Evolutionary conservation across 1,140 invertebrate species (phyloP).

Genomic region (Drosophila nebulosa): DNA sequence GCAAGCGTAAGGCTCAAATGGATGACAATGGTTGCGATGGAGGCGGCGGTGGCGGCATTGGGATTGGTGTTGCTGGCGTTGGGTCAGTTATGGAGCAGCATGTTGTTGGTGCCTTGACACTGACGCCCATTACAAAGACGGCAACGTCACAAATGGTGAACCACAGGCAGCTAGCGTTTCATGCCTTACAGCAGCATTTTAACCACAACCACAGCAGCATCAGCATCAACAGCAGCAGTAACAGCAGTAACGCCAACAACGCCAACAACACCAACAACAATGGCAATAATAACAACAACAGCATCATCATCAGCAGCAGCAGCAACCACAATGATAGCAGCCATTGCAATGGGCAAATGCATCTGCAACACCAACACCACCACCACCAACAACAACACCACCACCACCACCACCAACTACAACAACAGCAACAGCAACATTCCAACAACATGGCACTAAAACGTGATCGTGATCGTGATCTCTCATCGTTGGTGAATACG

Average conservation of each 20-base stretch:
- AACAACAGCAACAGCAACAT: conserved; percentile 60
- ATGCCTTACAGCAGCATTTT: conserved; percentile 64
- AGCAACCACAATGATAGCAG: conserved; percentile 26
- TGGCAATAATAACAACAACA: conserved; percentile 25
- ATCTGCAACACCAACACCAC: conserved; percentile 36
- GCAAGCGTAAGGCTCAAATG: conserved; percentile 60
- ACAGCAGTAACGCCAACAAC: conserved; percentile 30
- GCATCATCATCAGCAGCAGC: conserved; percentile 1
- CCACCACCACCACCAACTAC: conserved; percentile 25
- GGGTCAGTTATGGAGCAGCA: conserved; percentile 16
- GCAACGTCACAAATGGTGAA: conserved; percentile 43
- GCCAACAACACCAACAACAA: conserved; percentile 11
- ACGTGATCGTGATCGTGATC: conserved; percentile 77
- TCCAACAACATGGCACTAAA: conserved; percentile 75
- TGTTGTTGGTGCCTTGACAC: conserved; percentile 62
- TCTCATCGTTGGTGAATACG: conserved; percentile 54
- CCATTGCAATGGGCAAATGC: conserved; percentile 9
- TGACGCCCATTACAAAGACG: conserved; percentile 59
- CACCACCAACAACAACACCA: conserved; percentile 21
- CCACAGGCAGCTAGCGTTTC: conserved; percentile 72
- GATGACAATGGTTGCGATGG: conserved; percentile 37
- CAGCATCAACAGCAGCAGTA: conserved; percentile 20
- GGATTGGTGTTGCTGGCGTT: conserved; percentile 22
- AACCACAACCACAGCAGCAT: conserved; percentile 60
- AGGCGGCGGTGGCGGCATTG: conserved; percentile 24